Evolutionary conservation across 2,888 invertebrate genomes (phyloP).

Genomic region (Cyclophora punctaria): DNA sequence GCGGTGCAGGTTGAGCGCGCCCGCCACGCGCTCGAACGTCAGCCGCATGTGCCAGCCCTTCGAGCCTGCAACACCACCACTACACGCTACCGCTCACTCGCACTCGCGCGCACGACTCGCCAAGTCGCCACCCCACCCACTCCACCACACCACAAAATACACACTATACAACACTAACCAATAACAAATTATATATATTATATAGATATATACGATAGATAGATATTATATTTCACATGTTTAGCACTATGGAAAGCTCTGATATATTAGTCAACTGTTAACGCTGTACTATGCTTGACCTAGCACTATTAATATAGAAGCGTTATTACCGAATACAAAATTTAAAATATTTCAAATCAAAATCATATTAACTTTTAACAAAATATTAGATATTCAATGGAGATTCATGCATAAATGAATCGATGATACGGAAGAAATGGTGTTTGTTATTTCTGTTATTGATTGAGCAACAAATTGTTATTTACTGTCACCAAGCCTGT

Average conservation of each 20-base stretch:
- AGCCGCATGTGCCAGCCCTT: slow-evolving; percentile 97
- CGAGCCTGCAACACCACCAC: slow-evolving; percentile 86
- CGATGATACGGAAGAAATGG: slow-evolving; percentile 72
- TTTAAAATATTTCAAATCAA: slow-evolving; percentile 38
- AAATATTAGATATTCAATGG: slow-evolving; percentile 53
- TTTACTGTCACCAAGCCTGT: slow-evolving; percentile 65
- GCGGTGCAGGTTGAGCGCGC: slow-evolving; percentile 94
- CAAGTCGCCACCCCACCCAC: slow-evolving; percentile 16
- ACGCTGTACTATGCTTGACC: slow-evolving; percentile 63
- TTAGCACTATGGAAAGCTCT: slow-evolving; percentile 62
- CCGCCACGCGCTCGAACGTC: slow-evolving; percentile 94
- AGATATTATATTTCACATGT: slow-evolving; percentile 8
- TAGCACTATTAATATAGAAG: slow-evolving; percentile 66
- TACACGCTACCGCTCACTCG: slow-evolving; percentile 24
- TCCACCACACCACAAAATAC: slow-evolving; percentile 9
- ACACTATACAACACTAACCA: slow-evolving; percentile 1
- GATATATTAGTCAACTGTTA: slow-evolving; percentile 42
- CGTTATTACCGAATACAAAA: slow-evolving; percentile 55
- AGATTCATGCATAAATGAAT: slow-evolving; percentile 73
- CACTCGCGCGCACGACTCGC: slow-evolving; percentile 17
- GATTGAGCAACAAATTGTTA: slow-evolving; percentile 55
- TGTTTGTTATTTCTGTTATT: slow-evolving; percentile 61
- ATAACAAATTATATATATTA: slow-evolving; percentile 3
- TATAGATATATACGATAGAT: too few species aligned
- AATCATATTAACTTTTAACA: slow-evolving; percentile 38